Evolutionary conservation across 2,888 invertebrate species (phyloP), one percentile per base, ranked within the genome.

Genomic region (Miltochrista miniata): DNA sequence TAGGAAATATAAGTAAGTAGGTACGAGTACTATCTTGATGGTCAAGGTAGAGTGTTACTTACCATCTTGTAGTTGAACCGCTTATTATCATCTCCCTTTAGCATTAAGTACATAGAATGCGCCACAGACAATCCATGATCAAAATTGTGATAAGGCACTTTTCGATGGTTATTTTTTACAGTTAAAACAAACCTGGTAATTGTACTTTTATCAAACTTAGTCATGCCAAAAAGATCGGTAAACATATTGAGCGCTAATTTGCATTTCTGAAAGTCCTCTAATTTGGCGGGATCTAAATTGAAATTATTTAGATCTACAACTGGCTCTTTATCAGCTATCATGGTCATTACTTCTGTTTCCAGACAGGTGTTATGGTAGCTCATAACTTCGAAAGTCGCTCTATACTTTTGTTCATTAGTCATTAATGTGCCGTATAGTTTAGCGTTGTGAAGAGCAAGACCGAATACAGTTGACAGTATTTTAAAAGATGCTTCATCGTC

Each of bases 71-170:
- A 78, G 59, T 76, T 68, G 44, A 84, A 87, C 10, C 77, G 62
- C 1, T 68, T 59, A 2, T 42, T 34, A 1, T 50, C n/a, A 45
- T 87, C 86, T 31, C 69, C 79, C 79, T 95, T 95, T 46, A 96
- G 86, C 42, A 96, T 94, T 2, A 94, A 93, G 74, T 95, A 96
- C 94, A 96, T 96, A 13, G 95, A 94, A 70, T 97, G 96, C 1
- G 97, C 96, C 0, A 97, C 97, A 0, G 96, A 94, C 93, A 97
- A 97, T 0, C 96, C 97, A 74, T 97, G 97, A 18, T 95, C 95
- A 94, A 97, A 97, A 79, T 97, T 97, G 78, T 97, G 97, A 75
- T 97, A 97, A 0, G 96, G 96, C 0, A 97, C 96, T 29, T 94
- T 89, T 8, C 97, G 91, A 76, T 97, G 97, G 85, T 97, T 97